Evolutionary conservation across 2,888 invertebrate species (phyloP).

Genomic region (Choristoneura rosaceana): DNA sequence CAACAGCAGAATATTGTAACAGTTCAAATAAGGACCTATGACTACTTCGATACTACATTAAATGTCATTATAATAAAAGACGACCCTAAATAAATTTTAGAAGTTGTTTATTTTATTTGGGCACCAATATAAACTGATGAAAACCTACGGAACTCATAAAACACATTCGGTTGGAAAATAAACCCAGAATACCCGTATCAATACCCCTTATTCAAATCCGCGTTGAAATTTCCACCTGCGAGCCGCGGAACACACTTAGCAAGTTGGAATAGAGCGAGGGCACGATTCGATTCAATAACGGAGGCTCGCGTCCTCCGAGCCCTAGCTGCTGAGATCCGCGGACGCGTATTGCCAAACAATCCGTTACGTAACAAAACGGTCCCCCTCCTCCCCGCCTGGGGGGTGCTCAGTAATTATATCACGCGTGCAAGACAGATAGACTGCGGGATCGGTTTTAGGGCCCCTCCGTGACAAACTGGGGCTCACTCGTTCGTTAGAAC

Average conservation of each 20-base stretch:
- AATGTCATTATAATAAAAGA: too few species aligned
- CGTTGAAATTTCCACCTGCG: not conserved
- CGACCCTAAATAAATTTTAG: too few species aligned
- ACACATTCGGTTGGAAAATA: not conserved
- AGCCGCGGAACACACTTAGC: not conserved
- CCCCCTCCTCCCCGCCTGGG: not conserved
- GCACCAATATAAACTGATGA: too few species aligned
- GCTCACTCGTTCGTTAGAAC: not conserved
- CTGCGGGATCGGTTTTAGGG: conserved; percentile 28
- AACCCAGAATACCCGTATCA: not conserved
- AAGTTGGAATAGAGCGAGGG: conserved; percentile 1
- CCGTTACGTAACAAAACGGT: conserved; percentile 20
- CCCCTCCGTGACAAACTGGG: conserved; percentile 1
- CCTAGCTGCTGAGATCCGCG: not conserved
- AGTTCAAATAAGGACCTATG: too few species aligned
- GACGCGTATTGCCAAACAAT: conserved; percentile 8
- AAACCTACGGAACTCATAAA: not conserved
- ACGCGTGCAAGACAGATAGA: conserved; percentile 30
- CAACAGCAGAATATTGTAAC: too few species aligned
- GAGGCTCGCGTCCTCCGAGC: not conserved
- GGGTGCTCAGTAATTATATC: conserved; percentile 34
- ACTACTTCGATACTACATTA: too few species aligned
- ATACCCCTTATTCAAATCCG: not conserved
- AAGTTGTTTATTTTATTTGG: too few species aligned
- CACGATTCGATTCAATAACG: conserved; percentile 17